Conservation (phyloP, 1,140 invertebrate species). For the Oryzaephilus surinamensis region DNA sequence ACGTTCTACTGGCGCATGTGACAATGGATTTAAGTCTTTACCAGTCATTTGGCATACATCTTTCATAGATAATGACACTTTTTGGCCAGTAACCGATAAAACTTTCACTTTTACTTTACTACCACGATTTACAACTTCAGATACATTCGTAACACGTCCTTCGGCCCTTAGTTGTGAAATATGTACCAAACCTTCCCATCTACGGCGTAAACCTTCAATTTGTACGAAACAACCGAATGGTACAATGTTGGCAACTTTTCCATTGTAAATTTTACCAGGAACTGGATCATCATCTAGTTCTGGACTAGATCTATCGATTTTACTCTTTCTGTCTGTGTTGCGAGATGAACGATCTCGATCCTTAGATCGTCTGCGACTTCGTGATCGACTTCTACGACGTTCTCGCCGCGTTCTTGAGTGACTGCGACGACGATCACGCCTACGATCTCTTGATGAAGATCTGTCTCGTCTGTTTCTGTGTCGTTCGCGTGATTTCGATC, state of each 20-base stretch:
- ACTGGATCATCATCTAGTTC: conserved; percentile 53
- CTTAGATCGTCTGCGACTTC: conserved; percentile 31
- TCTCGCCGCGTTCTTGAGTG: conserved; percentile 28
- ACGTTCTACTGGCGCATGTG: conserved; percentile 49
- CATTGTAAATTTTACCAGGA: conserved; percentile 74
- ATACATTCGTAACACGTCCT: conserved; percentile 88
- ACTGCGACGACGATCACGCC: conserved; percentile 30
- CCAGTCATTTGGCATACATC: conserved; percentile 95
- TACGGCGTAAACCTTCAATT: conserved; percentile 75
- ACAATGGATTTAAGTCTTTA: conserved; percentile 84
- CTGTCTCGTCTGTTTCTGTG: no score
- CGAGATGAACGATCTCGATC: conserved; percentile 29
- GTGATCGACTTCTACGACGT: conserved; percentile 30
- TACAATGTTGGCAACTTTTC: conserved; percentile 91
- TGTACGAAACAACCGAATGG: conserved; percentile 97
- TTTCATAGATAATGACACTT: conserved; percentile 96
- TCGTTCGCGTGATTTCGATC: conserved; percentile 26
- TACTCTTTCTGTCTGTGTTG: conserved; percentile 31
- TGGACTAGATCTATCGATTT: conserved; percentile 37
- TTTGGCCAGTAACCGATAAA: conserved; percentile 80
- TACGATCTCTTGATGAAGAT: conserved; percentile 18
- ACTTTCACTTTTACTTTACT: conserved; percentile 92
- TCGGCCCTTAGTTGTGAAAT: conserved; percentile 91
- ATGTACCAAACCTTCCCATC: conserved; percentile 94
- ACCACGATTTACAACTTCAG: conserved; percentile 85